Conservation (phyloP, 2,797 vertebrate genomes). For the Staurois parvus region DNA sequence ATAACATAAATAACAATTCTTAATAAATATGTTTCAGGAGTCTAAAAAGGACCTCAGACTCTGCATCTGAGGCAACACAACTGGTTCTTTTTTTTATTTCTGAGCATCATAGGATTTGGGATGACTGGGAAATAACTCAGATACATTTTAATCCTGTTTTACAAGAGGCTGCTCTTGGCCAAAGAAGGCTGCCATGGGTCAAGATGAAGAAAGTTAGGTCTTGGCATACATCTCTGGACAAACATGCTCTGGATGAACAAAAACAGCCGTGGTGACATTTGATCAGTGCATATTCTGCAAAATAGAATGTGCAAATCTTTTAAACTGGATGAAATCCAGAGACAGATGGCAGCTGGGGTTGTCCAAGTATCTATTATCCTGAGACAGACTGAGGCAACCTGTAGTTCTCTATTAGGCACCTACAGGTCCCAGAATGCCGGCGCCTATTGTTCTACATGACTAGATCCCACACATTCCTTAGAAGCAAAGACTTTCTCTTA, state of each 20-base stretch:
- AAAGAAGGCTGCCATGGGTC: no score
- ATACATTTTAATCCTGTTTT: background rate
- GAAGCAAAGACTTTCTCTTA: constrained; percentile 1
- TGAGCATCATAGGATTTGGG: background rate
- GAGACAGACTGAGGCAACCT: background rate
- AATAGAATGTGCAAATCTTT: background rate
- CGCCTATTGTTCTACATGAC: background rate
- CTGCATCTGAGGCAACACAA: no score
- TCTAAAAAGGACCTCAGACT: no score
- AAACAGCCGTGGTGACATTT: background rate
- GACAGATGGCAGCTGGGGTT: background rate
- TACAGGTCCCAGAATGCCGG: background rate
- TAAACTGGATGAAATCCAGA: background rate
- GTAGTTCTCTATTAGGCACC: background rate
- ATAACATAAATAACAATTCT: background rate
- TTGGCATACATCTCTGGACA: background rate
- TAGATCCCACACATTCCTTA: background rate
- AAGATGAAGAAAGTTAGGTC: background rate
- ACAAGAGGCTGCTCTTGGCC: no score
- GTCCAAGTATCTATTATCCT: background rate
- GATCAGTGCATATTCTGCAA: background rate
- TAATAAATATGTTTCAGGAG: background rate
- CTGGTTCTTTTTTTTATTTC: background rate
- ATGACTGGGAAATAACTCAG: background rate
- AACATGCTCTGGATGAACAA: background rate